phyloP scores from a whole-genome alignment of 2,888 invertebrate species.

The Leptopterna dolabrata region DNA sequence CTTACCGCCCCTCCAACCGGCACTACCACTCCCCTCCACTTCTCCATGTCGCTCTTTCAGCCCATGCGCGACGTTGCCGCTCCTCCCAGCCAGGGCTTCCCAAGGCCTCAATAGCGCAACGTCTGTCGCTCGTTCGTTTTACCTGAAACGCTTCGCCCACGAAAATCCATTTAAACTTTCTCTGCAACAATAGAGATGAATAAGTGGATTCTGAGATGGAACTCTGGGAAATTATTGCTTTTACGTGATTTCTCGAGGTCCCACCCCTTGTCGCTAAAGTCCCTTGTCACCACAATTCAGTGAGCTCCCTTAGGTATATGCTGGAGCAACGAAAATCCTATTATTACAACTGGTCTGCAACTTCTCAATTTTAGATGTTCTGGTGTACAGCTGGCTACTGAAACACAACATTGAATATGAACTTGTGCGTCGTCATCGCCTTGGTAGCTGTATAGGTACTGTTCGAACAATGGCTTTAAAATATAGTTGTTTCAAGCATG shows the following conservation, averaged over 20 bases:
- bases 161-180: constrained; percentile 42
- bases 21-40: background rate
- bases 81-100: background rate
- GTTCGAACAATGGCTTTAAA: no score
- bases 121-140: constrained; percentile 25
- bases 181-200: constrained; percentile 26
- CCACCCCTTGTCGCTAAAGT: background rate
- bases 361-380: background rate
- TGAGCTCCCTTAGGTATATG: background rate
- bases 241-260: constrained; percentile 1
- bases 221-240: constrained; percentile 18
- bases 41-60: background rate
- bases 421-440: no score
- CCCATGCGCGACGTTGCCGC: constrained; percentile 32
- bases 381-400: no score
- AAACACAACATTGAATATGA: no score
- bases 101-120: constrained; percentile 20
- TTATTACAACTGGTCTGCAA: background rate
- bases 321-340: background rate
- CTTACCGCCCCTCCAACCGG: background rate
- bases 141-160: constrained; percentile 31
- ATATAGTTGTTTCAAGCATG: no score
- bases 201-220: constrained; percentile 16
- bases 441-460: no score
- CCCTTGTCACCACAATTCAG: background rate